Base-by-base conservation (phyloP, 2,888 invertebrate species). In the Cremastinae sp. region DNA sequence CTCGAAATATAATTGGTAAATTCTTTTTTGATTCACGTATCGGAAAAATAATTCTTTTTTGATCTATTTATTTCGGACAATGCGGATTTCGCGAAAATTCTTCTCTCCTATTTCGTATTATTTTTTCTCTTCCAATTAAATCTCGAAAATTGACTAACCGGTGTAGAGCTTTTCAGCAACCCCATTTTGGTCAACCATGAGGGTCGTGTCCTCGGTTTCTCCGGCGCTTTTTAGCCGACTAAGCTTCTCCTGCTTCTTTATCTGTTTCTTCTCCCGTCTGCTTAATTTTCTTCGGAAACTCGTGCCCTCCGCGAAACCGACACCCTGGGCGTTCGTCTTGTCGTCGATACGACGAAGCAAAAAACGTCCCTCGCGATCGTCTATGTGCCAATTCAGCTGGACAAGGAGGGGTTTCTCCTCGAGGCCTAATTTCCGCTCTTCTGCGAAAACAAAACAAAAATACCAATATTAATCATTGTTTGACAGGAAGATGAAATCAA, bases 361-460 rank as follows among this genome's bases (percentile, higher is more conserved):
- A 91, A 99, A 99, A 76, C 99, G 93, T 28, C 99, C 99, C 91
- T 99, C 99, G 64, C 98, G 92, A 90, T 99, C 99, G 89, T 99
- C 99, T 74, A 97, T 97, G 89, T 99, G 98, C 99, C 99, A 99
- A 91, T 98, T 98, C 70, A 99, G 93, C 91, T 99, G 99, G 73
- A 99, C 98, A 78, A 98, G 91, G 77, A 99, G 91, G 0, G 99
- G 99, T 88, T 97, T 96, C 91, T 99, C 99, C 85, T 97, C 96
- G 18, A 95, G 94, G 81, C 95, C 94, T 86, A 99, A 92, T 84
- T 95, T 94, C 76, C 99, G 92, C 91, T 99, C 99, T 89, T 97
- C 97, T 91, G 92, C 4, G 74, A 81, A 74, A 22, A 16, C 18
- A 49, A 39, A 1, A 18, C 20, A 16, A 62, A 51, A 62, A 47